Evolutionary conservation across 2,888 invertebrate species (phyloP).

Genomic region (Torymus aiolomorphi): DNA sequence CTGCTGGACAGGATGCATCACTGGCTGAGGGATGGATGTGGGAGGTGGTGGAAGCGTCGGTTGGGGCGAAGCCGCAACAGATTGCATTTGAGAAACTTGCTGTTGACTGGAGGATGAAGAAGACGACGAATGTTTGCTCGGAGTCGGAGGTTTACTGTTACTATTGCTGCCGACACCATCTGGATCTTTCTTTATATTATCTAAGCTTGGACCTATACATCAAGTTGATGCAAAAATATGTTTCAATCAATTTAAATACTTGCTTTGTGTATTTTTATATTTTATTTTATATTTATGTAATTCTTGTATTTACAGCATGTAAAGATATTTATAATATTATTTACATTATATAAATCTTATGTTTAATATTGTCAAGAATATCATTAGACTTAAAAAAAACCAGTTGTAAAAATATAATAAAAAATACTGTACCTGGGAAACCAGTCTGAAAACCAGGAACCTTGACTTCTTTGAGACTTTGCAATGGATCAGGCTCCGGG

Average conservation of each 20-base stretch:
- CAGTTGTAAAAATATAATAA: conserved; percentile 50
- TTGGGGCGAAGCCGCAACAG: conserved; percentile 71
- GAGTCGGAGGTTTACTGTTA: conserved; percentile 71
- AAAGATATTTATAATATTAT: neutral
- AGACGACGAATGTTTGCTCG: conserved; percentile 70
- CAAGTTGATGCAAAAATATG: neutral
- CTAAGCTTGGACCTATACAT: conserved; percentile 81
- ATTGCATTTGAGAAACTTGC: conserved; percentile 68
- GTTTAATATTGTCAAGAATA: too few relatives aligned
- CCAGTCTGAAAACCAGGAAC: conserved; percentile 84
- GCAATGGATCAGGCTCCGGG: conserved; percentile 82
- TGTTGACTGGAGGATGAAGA: conserved; percentile 62
- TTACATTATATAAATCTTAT: conserved; percentile 63
- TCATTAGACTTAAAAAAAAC: too few relatives aligned
- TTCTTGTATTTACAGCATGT: neutral
- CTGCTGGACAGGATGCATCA: conserved; percentile 86
- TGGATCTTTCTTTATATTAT: conserved; percentile 86
- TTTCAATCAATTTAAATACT: too few relatives aligned
- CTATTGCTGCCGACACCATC: conserved; percentile 75
- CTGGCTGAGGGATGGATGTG: conserved; percentile 81
- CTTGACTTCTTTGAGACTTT: conserved; percentile 88
- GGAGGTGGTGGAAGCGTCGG: conserved; percentile 79
- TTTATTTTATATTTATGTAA: too few relatives aligned
- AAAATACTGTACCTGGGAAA: conserved; percentile 81
- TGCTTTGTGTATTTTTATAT: too few relatives aligned